phyloP scores from a whole-genome alignment of 2,888 invertebrate species.

The Leptura quadrifasciata region DNA sequence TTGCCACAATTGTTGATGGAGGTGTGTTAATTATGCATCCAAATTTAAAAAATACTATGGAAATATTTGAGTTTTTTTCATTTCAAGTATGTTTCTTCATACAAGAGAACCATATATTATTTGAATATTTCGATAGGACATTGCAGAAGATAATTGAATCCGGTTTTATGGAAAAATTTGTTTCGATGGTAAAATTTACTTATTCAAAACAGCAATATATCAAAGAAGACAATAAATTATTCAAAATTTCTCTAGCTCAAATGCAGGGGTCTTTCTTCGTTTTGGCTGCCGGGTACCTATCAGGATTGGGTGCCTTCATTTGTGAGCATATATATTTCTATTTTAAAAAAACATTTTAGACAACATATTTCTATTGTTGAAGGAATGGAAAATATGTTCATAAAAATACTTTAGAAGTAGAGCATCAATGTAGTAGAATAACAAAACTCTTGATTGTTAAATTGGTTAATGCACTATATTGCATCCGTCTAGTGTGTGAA shows the following conservation, averaged over 20 bases:
- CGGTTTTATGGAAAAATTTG: constrained; percentile 35
- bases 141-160: constrained; percentile 36
- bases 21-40: constrained; percentile 42
- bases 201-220: constrained; percentile 25
- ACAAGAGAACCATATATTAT: constrained; percentile 32
- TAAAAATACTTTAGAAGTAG: too few species aligned
- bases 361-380: background rate
- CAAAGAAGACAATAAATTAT: constrained; percentile 19
- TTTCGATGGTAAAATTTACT: constrained; percentile 37
- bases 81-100: constrained; percentile 33
- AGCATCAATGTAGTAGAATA: too few species aligned
- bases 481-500: too few species aligned
- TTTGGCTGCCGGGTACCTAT: background rate
- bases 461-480: too few species aligned
- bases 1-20: constrained; percentile 40
- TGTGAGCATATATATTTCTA: constrained; percentile 21
- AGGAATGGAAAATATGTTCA: background rate
- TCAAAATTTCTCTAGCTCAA: constrained; percentile 14
- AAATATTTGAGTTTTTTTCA: constrained; percentile 13
- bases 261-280: constrained; percentile 30
- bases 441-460: too few species aligned
- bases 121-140: constrained; percentile 34
- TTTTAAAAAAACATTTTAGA: background rate
- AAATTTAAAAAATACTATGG: constrained; percentile 36
- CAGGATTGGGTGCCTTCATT: background rate